Base-by-base conservation (phyloP, 2,888 invertebrate genomes). In the Mylabris sibirica region DNA sequence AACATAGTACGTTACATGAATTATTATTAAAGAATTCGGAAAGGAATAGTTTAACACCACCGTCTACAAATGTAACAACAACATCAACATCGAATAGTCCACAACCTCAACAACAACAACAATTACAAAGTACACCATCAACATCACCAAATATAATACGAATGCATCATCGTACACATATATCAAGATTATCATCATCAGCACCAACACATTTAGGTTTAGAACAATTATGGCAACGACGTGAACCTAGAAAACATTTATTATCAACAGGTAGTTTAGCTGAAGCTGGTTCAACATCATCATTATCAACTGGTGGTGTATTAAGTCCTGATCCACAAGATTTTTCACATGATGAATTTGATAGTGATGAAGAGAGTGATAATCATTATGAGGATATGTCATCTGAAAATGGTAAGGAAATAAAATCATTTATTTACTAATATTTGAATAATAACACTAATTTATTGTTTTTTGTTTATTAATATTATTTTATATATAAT, bases 211-310 rank as follows among this genome's bases (percentile, higher is more conserved):
- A 95, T 83, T 89, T 93, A 74, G 93, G 93, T 35, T 85, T 93
- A 77, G 95, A 95, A 74, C 91, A 90, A 85, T 92, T 96, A 72
- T 96, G 96, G 96, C 92, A 92, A 81, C 89, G 94, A 44, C 87
- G 96, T 71, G 96, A 96, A 82, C 95, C 96, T 4, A 88, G 96
- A 64, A 94, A 93, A 82, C 95, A 96, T 86, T 86, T 96, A 71
- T 84, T 95, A 63, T 95, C 94, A 8, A 95, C 95, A 17, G 93
- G 95, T 75, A 95, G 95, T 57, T 84, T 92, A 77, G 94, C 92
- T 26, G 95, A 96, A 84, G 95, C 93, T 57, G 94, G 93, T 38
- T 94, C 94, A 24, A 93, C 92, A 34, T 94, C 94, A 30, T 95
- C 94, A 6, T 83, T 95, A 22, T 94, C 94, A 71, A 92, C 92